Percentiles rank a stretch among this genome's conserved stretches.
Evolutionary conservation across 2,797 vertebrate genomes (phyloP).

Genomic region (Thunnus albacares): DNA sequence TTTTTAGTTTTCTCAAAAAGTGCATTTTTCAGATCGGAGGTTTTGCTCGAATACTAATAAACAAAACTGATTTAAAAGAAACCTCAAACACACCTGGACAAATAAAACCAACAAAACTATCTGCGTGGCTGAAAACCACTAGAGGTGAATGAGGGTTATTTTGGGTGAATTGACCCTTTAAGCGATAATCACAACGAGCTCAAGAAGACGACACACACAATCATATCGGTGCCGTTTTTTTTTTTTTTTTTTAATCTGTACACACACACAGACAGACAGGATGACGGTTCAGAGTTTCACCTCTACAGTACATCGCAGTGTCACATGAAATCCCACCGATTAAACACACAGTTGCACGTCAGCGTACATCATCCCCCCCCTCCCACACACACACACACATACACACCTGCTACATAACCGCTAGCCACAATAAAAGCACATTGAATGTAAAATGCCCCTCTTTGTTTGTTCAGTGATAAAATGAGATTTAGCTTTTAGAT

Average conservation of each 20-base stretch:
- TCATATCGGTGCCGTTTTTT: neutral
- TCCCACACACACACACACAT: neutral
- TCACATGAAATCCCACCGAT: slow-evolving; percentile 40
- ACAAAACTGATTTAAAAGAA: no score
- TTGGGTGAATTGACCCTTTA: slow-evolving; percentile 7
- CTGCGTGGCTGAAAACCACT: neutral
- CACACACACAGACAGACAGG: slow-evolving; percentile 29
- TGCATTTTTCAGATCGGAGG: no score
- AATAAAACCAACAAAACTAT: neutral
- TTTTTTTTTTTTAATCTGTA: neutral
- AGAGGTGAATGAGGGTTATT: no score
- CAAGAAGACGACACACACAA: neutral
- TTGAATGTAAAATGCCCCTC: slow-evolving; percentile 55
- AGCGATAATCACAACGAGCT: neutral
- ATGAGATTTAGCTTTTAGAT: slow-evolving; percentile 46
- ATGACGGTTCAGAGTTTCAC: slow-evolving; percentile 17
- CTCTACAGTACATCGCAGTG: slow-evolving; percentile 41
- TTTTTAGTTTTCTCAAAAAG: no score
- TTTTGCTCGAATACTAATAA: no score
- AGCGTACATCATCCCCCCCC: neutral
- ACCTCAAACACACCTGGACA: neutral
- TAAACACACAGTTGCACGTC: slow-evolving; percentile 29
- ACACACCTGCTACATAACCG: slow-evolving; percentile 65
- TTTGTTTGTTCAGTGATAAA: slow-evolving; percentile 63
- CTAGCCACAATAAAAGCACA: slow-evolving; percentile 69